These are phyloP conservation scores for Marcusenius ussheri DNA, from an alignment of 2,113 vertebrate species.

Conservation along the genomic window DNA sequence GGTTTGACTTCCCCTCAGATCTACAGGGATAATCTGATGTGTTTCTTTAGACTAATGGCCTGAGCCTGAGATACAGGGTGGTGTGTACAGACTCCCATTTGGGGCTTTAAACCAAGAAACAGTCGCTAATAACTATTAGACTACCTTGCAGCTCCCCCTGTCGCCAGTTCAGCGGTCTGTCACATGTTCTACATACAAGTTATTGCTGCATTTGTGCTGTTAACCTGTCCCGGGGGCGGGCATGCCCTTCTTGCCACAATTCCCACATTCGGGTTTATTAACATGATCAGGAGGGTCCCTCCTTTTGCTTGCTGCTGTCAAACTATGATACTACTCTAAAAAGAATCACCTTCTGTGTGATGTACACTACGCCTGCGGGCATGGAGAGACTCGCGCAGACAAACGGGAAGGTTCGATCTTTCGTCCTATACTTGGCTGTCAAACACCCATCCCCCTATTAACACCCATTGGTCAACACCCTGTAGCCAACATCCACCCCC, in stretches of 20 bases:
- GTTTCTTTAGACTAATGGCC: background rate
- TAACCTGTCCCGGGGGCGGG: background rate
- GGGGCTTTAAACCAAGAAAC: background rate
- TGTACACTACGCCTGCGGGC: background rate
- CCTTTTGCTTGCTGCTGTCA: background rate
- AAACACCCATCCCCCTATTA: background rate
- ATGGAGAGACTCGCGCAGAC: background rate
- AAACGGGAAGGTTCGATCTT: background rate
- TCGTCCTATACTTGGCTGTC: background rate
- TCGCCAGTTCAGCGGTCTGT: background rate
- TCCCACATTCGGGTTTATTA: background rate
- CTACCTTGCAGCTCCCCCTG: background rate
- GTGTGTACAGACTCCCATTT: background rate
- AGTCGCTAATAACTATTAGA: background rate
- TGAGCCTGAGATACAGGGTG: background rate
- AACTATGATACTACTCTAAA: background rate
- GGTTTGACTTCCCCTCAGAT: background rate
- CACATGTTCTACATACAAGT: background rate
- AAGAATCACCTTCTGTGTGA: background rate
- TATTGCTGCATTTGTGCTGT: background rate
- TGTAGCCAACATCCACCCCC: background rate
- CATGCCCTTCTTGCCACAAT: background rate
- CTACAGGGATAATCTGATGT: background rate
- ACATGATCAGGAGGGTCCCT: background rate
- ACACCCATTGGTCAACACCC: no score